These are phyloP conservation scores for Anguilla megastoma DNA, from an alignment of 2,797 vertebrate species.

Conservation along the genomic window DNA sequence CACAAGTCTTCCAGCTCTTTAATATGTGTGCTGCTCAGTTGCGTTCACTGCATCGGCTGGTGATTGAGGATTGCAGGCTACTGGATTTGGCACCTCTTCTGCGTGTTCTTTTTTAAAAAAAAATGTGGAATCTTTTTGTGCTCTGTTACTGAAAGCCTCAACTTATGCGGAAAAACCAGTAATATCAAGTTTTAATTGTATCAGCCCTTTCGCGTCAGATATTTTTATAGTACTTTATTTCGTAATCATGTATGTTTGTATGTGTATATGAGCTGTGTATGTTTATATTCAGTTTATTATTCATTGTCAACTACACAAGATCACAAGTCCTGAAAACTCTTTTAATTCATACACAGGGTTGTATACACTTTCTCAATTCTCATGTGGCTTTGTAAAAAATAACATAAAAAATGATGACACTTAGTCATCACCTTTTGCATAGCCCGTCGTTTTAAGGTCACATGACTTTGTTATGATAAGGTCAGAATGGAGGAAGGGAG, in stretches of 20 bases:
- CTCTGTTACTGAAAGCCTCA: background rate
- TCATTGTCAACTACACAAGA: background rate
- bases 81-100: background rate
- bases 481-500: background rate
- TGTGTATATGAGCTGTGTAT: background rate
- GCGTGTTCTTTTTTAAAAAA: too few species aligned
- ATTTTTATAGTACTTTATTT: background rate
- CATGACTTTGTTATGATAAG: background rate
- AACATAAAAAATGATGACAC: slow-evolving; percentile 8
- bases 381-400: slow-evolving; percentile 16
- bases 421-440: background rate
- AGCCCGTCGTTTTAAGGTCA: background rate
- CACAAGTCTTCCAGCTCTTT: background rate
- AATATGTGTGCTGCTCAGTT: background rate
- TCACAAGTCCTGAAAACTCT: background rate
- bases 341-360: background rate
- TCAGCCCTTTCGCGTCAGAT: background rate
- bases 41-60: background rate
- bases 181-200: background rate
- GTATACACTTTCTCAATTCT: background rate
- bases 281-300: background rate
- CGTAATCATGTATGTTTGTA: background rate
- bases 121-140: too few species aligned
- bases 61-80: background rate
- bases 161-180: background rate